Base-by-base conservation (phyloP, 2,113 vertebrate species). In the Nerophis lumbriciformis region DNA sequence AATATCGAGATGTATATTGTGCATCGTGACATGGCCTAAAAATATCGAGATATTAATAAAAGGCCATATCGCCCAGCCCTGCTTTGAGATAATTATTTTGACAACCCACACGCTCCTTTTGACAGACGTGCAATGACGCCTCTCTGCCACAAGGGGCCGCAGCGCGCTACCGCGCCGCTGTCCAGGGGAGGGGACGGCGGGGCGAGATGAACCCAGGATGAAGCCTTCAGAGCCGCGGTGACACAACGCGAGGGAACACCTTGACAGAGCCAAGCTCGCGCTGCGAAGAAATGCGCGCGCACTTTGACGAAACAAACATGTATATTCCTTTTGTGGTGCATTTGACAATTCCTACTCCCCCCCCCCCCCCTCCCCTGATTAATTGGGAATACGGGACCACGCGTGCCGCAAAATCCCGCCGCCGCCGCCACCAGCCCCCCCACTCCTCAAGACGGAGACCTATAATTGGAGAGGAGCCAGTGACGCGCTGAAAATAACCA, bases 401-500 rank as follows among this genome's bases (percentile, higher is more conserved):
- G 48, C 35, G 36, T 53, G 63, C 68, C 63, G 73, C 66, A 37
- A 53, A 28, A 28, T 1, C 28, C 28, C 28, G 28, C 28, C 28
- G 28, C 28, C 28, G 28, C 61, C 64, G 7, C 74, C 66, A 58
- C 76, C 37, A 12, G 28, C 54, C 10, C 54, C 6, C 53, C 15
- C 39, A 37, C 8, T 38, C 15, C 19, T 12, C 21, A 39, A 56
- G 53, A 56, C 70, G 72, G 71, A 69, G 69, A 77, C 60, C 80
- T 81, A 72, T 65, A 76, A 80, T 48, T 83, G 78, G 79, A 87
- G 73, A 55, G 59, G 61, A 73, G 72, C 68, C 78, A 79, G 69
- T 84, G 81, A 87, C 80, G 80, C 79, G 75, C 85, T 85, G 83
- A 87, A 85, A 89, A 86, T 86, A 87, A 85, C 74, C 85, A 88